phyloP scores from a whole-genome alignment of 2,888 invertebrate species.

The Oscheius sp. region DNA sequence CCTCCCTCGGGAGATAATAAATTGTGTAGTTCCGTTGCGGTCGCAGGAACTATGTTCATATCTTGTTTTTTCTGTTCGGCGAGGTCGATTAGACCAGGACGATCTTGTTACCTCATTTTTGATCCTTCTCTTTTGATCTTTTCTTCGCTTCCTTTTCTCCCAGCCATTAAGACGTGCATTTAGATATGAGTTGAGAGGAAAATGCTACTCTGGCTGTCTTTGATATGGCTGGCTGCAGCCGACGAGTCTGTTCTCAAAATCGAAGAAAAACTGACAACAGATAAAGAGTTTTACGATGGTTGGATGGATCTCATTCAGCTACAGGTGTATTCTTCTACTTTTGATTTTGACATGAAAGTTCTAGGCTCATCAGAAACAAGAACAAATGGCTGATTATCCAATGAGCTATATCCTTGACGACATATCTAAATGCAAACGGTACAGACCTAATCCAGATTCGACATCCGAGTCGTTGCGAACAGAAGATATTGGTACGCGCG shows the following conservation, averaged over 20 bases:
- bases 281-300: constrained; percentile 51
- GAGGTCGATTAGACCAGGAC: not conserved
- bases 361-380: constrained; percentile 41
- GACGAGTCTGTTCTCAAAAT: constrained; percentile 45
- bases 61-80: not conserved
- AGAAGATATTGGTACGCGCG: constrained; percentile 18
- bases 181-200: constrained; percentile 19
- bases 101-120: too few species aligned
- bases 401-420: constrained; percentile 41
- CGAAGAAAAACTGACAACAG: constrained; percentile 53
- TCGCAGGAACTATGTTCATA: not conserved
- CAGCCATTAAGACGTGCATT: too few species aligned
- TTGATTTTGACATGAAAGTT: constrained; percentile 1
- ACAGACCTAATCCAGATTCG: constrained; percentile 17
- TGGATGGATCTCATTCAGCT: constrained; percentile 56
- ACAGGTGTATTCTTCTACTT: constrained; percentile 35
- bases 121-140: too few species aligned
- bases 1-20: not conserved
- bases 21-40: not conserved
- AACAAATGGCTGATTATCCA: constrained; percentile 44
- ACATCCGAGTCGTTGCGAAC: constrained; percentile 34
- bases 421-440: constrained; percentile 32
- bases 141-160: too few species aligned
- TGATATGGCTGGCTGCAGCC: constrained; percentile 18
- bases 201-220: constrained; percentile 1